Evolutionary conservation across 2,113 vertebrate genomes (phyloP).

Genomic region (Todiramphus chloris): DNA sequence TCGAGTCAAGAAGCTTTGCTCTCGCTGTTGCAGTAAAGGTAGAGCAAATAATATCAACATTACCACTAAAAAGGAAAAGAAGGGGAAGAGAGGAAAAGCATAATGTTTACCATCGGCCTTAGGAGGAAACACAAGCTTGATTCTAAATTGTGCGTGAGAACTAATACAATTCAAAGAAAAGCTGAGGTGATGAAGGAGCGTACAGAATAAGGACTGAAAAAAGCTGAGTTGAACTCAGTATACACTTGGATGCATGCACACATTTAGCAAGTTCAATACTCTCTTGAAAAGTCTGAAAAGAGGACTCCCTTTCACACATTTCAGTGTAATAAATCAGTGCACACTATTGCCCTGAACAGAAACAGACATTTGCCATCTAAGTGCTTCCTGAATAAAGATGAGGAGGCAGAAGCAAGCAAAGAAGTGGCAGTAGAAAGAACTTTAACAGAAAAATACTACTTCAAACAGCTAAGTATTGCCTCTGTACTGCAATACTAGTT

Average conservation of each 20-base stretch:
- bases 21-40: neutral
- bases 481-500: neutral
- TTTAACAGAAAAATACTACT: neutral
- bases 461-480: neutral
- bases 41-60: neutral
- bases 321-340: neutral
- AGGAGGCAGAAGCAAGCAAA: constrained; percentile 1
- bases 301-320: constrained; percentile 1
- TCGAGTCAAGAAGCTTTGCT: neutral
- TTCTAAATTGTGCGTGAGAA: neutral
- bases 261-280: neutral
- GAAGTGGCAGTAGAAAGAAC: neutral
- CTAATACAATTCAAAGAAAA: neutral
- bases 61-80: neutral
- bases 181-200: rapidly evolving
- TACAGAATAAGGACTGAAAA: neutral
- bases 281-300: constrained; percentile 6
- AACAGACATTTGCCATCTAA: neutral
- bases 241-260: neutral
- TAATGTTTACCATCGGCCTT: neutral
- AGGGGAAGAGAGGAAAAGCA: rapidly evolving
- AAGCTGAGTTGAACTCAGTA: neutral
- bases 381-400: neutral
- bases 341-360: neutral
- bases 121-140: neutral